These are phyloP conservation scores for Upupa epops DNA, from an alignment of 2,113 vertebrate species.

Conservation along the genomic window DNA sequence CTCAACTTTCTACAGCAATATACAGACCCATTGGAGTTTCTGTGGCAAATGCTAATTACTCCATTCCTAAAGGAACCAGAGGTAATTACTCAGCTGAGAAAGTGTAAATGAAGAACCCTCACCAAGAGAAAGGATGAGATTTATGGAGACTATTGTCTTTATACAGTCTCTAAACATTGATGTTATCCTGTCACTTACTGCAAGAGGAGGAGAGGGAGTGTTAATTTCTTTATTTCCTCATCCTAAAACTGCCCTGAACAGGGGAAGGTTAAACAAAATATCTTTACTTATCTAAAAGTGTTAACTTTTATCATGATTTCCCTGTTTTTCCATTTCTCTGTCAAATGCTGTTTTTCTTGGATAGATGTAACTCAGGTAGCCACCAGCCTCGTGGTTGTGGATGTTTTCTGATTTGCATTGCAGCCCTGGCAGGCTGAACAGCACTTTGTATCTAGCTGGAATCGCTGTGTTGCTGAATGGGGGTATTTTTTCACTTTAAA, in stretches of 20 bases:
- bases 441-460: not conserved
- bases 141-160: slow-evolving; percentile 1
- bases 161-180: slow-evolving; percentile 7
- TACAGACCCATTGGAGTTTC: not conserved
- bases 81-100: slow-evolving; percentile 9
- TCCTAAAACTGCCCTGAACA: not conserved
- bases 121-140: slow-evolving; percentile 1
- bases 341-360: not conserved
- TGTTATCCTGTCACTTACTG: slow-evolving; percentile 6
- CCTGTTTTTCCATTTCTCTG: not conserved
- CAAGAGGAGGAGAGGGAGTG: not conserved
- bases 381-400: not conserved
- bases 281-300: not conserved
- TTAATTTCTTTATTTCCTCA: not conserved
- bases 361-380: not conserved
- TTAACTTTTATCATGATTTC: not conserved
- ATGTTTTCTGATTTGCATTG: not conserved
- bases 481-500: not conserved
- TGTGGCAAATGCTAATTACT: not conserved
- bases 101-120: slow-evolving; percentile 27
- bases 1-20: not conserved
- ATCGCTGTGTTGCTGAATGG: not conserved
- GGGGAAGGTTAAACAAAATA: not conserved
- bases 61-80: not conserved
- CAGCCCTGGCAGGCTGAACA: not conserved